A percentile compares a stretch with the other conserved stretches of the same genome.
These are phyloP conservation scores for Paedocypris sp. DNA, from an alignment of 2,113 vertebrate species.

Conservation along the genomic window DNA sequence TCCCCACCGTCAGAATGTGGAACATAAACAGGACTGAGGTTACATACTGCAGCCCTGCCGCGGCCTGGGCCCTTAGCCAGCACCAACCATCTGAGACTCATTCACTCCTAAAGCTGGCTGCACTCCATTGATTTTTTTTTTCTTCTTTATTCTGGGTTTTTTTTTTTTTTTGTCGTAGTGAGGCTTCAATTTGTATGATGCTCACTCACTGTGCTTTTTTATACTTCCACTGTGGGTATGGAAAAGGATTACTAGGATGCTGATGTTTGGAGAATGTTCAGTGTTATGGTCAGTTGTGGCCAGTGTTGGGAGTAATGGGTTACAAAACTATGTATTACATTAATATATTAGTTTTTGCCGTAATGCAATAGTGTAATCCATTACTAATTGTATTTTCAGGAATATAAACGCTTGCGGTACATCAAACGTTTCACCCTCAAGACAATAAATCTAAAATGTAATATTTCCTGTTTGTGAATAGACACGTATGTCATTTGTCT, in stretches of 20 bases:
- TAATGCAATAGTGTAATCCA: too few relatives aligned
- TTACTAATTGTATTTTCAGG: too few relatives aligned
- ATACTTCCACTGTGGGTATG: slow-evolving; percentile 50
- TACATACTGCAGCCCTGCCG: slow-evolving; percentile 34
- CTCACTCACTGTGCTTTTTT: slow-evolving; percentile 50
- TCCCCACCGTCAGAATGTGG: slow-evolving; percentile 46
- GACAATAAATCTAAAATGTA: too few relatives aligned
- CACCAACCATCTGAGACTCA: slow-evolving; percentile 55
- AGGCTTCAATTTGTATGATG: slow-evolving; percentile 10
- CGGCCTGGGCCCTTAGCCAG: slow-evolving; percentile 40
- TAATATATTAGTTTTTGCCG: too few relatives aligned
- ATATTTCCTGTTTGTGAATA: too few relatives aligned
- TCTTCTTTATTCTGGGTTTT: background rate
- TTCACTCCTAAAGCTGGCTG: slow-evolving; percentile 53
- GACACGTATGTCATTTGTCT: too few relatives aligned
- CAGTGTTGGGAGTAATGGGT: too few relatives aligned
- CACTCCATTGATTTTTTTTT: slow-evolving; percentile 41
- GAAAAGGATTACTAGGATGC: slow-evolving; percentile 54
- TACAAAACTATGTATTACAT: too few relatives aligned
- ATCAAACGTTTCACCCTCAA: too few relatives aligned
- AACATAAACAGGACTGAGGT: slow-evolving; percentile 52
- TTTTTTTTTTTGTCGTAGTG: background rate
- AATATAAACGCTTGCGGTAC: too few relatives aligned
- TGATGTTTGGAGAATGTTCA: slow-evolving; percentile 49
- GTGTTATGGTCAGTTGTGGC: too few relatives aligned